Conservation (phyloP, 1,140 invertebrate genomes). For the Drosophila ficusphila region DNA sequence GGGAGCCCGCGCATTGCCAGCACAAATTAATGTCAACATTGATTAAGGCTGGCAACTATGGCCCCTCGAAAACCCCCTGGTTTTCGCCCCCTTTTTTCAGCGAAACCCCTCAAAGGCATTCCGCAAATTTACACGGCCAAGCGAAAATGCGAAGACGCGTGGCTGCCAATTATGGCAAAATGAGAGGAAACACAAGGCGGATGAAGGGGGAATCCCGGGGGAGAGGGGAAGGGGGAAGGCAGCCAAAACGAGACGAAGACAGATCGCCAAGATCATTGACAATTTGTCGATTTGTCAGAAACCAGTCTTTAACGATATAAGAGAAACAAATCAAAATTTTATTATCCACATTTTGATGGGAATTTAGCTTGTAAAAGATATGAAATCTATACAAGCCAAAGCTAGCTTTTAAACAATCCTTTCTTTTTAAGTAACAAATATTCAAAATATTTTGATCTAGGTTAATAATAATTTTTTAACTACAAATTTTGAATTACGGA, state of each 20-base stretch:
- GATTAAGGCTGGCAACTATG: conserved; percentile 59
- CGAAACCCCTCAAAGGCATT: conserved; percentile 27
- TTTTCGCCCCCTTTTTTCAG: neutral
- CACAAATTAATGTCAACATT: conserved; percentile 81
- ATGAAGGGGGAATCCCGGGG: neutral
- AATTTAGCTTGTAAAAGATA: neutral
- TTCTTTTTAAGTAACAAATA: too few relatives aligned
- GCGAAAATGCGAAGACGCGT: conserved; percentile 53
- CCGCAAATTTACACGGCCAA: conserved; percentile 28
- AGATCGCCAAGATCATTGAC: conserved; percentile 53
- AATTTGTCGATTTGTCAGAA: conserved; percentile 45
- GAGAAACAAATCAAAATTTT: conserved; percentile 10
- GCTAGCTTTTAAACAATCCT: too few relatives aligned
- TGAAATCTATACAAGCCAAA: neutral
- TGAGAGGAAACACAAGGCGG: conserved; percentile 8
- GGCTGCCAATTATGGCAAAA: conserved; percentile 65
- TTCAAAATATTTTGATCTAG: too few relatives aligned
- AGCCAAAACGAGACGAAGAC: conserved; percentile 40
- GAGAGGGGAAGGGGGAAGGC: conserved; percentile 15
- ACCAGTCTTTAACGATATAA: conserved; percentile 22
- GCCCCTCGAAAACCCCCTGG: neutral
- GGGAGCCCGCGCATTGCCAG: conserved; percentile 47
- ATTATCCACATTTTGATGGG: neutral
- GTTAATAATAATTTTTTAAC: too few relatives aligned
- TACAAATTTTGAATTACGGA: too few relatives aligned